Conservation (phyloP, 2,797 vertebrate genomes). For the Petrocephalus sullivani region DNA sequence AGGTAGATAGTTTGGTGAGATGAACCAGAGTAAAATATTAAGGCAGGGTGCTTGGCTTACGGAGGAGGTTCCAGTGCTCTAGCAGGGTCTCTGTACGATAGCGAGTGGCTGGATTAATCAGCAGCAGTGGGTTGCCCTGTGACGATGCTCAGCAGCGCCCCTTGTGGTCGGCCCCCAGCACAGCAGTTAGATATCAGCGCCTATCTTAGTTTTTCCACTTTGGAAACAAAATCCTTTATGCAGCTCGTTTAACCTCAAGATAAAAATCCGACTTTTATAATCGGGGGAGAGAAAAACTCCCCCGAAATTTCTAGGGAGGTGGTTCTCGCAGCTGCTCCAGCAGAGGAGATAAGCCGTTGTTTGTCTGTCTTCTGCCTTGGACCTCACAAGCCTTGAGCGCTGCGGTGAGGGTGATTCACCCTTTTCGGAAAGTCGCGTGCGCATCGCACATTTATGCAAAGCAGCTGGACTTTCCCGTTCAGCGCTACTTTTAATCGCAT, state of each 20-base stretch:
- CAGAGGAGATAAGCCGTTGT: background rate
- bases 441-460: background rate
- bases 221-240: background rate
- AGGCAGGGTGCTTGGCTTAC: background rate
- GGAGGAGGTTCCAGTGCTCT: background rate
- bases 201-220: conserved; percentile 7
- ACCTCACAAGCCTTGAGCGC: background rate
- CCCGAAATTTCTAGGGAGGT: background rate
- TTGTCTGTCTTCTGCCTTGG: background rate
- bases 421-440: background rate
- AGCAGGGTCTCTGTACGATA: background rate
- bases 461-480: background rate
- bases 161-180: background rate
- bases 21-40: background rate
- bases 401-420: background rate
- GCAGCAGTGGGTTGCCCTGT: background rate
- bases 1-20: no score
- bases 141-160: background rate
- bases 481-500: background rate
- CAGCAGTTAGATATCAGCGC: background rate
- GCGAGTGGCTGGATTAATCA: background rate
- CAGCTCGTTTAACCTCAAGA: background rate
- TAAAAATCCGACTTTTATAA: background rate
- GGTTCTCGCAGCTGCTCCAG: background rate
- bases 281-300: background rate